Evolutionary conservation across 2,113 vertebrate species (phyloP).

Genomic region (Pteruthius melanotis): DNA sequence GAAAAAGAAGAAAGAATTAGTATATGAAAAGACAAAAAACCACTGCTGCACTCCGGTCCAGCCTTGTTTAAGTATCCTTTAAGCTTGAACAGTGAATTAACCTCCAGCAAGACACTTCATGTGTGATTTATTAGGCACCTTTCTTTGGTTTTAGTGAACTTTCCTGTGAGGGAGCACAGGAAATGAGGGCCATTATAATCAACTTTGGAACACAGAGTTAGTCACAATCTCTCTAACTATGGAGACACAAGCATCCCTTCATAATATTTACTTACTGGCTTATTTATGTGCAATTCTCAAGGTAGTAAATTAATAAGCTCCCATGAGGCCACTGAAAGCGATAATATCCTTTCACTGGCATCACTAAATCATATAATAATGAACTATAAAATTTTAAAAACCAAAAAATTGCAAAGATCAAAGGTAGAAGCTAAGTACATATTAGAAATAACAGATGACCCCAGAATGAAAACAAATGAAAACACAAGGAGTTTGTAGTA

Average conservation of each 20-base stretch:
- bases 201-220: neutral
- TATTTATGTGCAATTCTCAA: conserved; percentile 53
- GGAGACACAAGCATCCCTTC: neutral
- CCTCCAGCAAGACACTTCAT: neutral
- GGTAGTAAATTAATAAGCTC: conserved; percentile 13
- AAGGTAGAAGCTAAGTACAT: conserved; percentile 32
- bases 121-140: neutral
- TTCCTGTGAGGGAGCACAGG: neutral
- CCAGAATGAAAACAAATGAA: conserved; percentile 64
- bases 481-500: conserved; percentile 7
- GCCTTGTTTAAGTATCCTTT: neutral
- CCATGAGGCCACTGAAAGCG: neutral
- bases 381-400: conserved; percentile 14
- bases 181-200: neutral
- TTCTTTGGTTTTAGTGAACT: neutral
- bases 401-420: conserved; percentile 52
- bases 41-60: neutral
- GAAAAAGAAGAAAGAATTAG: neutral
- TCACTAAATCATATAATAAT: conserved; percentile 16
- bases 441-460: conserved; percentile 58
- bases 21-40: neutral
- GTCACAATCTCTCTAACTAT: neutral
- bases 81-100: neutral
- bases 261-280: conserved; percentile 46
- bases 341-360: conserved; percentile 21